A percentile compares a stretch with the other conserved stretches of the same genome.
Conservation (phyloP, 2,113 vertebrate genomes). For the Sinocyclocheilus maitianheensis region DNA sequence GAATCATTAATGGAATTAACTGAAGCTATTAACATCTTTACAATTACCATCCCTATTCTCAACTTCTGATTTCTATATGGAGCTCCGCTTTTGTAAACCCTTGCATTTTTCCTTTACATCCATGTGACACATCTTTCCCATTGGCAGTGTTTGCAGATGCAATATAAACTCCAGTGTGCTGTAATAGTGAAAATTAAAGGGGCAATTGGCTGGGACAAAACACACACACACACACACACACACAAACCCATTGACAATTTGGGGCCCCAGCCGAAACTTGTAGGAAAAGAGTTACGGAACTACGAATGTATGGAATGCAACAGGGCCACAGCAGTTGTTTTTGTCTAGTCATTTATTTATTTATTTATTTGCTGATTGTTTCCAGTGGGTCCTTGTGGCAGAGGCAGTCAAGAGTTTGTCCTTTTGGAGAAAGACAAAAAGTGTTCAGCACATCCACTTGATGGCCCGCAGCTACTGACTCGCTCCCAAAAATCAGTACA, state of each 20-base stretch:
- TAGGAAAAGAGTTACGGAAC: conserved; percentile 64
- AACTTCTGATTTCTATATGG: neutral
- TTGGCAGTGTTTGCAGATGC: neutral
- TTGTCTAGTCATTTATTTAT: conserved; percentile 52
- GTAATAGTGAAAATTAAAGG: conserved; percentile 50
- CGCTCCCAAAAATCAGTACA: conserved; percentile 51
- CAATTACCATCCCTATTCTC: neutral
- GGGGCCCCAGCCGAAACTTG: conserved; percentile 65
- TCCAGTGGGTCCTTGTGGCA: conserved; percentile 51
- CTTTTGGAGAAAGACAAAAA: conserved; percentile 35
- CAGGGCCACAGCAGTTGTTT: conserved; percentile 54
- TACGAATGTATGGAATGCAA: conserved; percentile 54
- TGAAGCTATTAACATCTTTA: neutral
- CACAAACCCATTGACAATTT: conserved; percentile 55
- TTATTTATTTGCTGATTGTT: conserved; percentile 57
- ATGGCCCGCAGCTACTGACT: conserved; percentile 54
- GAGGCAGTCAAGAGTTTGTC: conserved; percentile 31
- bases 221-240: conserved; percentile 17
- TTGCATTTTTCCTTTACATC: neutral
- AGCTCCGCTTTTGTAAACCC: neutral
- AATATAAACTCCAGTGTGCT: conserved; percentile 14
- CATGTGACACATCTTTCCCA: neutral
- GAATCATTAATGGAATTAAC: neutral
- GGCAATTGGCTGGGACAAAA: conserved; percentile 68
- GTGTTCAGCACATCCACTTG: conserved; percentile 44